Evolutionary conservation across 1,140 invertebrate genomes (phyloP).

Genomic region (Chymomyza costata): DNA sequence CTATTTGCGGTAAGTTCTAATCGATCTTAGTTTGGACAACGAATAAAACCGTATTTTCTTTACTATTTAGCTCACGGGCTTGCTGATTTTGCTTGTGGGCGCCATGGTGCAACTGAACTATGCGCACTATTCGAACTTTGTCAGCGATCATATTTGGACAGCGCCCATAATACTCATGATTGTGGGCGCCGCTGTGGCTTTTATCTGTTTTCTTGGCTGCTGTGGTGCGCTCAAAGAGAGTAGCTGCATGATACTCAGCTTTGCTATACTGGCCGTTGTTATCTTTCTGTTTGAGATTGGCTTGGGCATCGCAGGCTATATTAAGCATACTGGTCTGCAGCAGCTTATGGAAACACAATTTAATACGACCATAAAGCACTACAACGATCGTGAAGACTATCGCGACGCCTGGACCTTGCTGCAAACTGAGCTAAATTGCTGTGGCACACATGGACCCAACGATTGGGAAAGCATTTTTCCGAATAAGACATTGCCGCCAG

Average conservation of each 20-base stretch:
- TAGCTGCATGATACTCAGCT: slow-evolving; percentile 92
- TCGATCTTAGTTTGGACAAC: neutral
- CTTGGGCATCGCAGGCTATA: slow-evolving; percentile 89
- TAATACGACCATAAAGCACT: slow-evolving; percentile 82
- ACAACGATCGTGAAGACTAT: slow-evolving; percentile 79
- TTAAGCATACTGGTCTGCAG: slow-evolving; percentile 84
- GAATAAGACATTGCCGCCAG: slow-evolving; percentile 79
- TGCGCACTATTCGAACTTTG: slow-evolving; percentile 82
- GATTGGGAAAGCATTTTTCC: slow-evolving; percentile 82
- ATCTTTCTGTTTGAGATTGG: slow-evolving; percentile 91
- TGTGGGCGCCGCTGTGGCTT: slow-evolving; percentile 88
- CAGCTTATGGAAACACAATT: slow-evolving; percentile 81
- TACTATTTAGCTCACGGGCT: slow-evolving; percentile 82
- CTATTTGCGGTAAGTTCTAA: slow-evolving; percentile 85
- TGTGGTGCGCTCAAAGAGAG: slow-evolving; percentile 91
- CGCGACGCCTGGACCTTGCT: slow-evolving; percentile 84
- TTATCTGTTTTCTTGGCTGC: slow-evolving; percentile 92
- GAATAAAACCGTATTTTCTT: slow-evolving; percentile 11
- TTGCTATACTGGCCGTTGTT: slow-evolving; percentile 86
- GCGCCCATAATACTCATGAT: slow-evolving; percentile 87
- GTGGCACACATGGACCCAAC: slow-evolving; percentile 81
- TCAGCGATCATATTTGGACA: slow-evolving; percentile 81
- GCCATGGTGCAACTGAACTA: slow-evolving; percentile 81
- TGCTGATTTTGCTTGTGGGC: slow-evolving; percentile 85
- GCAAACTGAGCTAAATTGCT: slow-evolving; percentile 88